Evolutionary conservation across 2,888 invertebrate genomes (phyloP), one percentile per base, ranked within the genome.

Genomic region (Ichneumon xanthorius): DNA sequence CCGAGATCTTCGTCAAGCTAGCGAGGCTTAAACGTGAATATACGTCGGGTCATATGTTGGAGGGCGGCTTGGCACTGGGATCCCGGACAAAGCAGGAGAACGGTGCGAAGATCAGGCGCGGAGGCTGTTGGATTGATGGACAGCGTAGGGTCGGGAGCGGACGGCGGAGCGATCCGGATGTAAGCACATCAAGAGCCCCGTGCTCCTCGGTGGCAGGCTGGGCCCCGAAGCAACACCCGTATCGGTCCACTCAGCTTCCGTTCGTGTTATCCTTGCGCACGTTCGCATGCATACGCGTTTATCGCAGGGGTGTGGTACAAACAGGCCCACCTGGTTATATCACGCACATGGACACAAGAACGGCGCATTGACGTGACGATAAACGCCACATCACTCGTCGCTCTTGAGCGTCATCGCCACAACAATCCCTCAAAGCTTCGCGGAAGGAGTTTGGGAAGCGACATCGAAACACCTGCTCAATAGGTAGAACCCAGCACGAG

Each of bases 101-200:
- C 22, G 9, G 53, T 33, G 40, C 26, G 58, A 73, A 73, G 58
- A 58, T 65, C 45, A 55, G 30, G 33, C 65, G 11, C 33, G 48
- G 78, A 84, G 81, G 70, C 73, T 61, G 55, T 68, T 16, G 68
- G 75, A 81, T 81, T 73, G 80, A 88, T 75, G 77, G 80, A 75
- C 40, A 73, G 58, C 65, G 70, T 70, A 82, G 76, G 81, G 70
- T 68, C 76, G 80, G 68, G 76, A 80, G 73, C 65, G 82, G 73
- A 80, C 71, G 81, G 63, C 50, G 9, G 53, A 73, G 40, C 45
- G 37, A 84, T 55, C 37, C 30, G 65, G 55, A 48, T 58, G 22
- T 80, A 55, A 16, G 30, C 50, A 48, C 45, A 70, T 71, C 37
- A 19, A 67, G 58, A 22, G 26, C 55, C 16, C 22, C 16, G 45